Evolutionary conservation across 2,797 vertebrate species (phyloP).

Genomic region (Mormyrops boulengeri): DNA sequence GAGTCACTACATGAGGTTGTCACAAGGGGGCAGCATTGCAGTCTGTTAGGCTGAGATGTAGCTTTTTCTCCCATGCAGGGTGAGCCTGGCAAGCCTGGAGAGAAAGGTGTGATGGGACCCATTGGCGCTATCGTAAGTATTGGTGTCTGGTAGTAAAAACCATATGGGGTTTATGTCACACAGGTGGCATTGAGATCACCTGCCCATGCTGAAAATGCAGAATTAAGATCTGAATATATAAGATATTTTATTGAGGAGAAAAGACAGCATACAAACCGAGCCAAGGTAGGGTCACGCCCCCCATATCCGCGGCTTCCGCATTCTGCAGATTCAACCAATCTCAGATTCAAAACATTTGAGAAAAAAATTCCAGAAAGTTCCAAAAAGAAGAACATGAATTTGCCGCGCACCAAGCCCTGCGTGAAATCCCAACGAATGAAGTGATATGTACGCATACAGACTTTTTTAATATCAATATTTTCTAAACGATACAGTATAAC

Average conservation of each 20-base stretch:
- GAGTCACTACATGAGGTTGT: neutral
- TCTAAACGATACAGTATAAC: neutral
- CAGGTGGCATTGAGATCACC: neutral
- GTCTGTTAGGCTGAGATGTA: neutral
- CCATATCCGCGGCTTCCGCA: no score
- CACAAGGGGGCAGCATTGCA: no score
- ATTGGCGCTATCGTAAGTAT: conserved; percentile 67
- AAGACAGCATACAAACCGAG: neutral
- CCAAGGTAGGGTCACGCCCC: neutral
- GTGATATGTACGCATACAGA: neutral
- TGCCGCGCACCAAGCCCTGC: no score
- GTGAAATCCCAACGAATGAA: neutral
- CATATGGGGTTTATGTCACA: neutral
- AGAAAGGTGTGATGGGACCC: conserved; percentile 71
- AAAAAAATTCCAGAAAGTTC: neutral
- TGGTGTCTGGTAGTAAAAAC: neutral
- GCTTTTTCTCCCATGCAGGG: conserved; percentile 51
- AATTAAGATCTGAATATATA: neutral
- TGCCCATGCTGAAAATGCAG: neutral
- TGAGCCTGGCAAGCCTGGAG: conserved; percentile 75
- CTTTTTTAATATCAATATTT: neutral
- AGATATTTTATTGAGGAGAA: neutral
- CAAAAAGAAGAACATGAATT: neutral
- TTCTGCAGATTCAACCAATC: neutral
- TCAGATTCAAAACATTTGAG: neutral